These are phyloP conservation scores for Papilio helenus DNA, from an alignment of 1,140 invertebrate genomes.

Conservation along the genomic window DNA sequence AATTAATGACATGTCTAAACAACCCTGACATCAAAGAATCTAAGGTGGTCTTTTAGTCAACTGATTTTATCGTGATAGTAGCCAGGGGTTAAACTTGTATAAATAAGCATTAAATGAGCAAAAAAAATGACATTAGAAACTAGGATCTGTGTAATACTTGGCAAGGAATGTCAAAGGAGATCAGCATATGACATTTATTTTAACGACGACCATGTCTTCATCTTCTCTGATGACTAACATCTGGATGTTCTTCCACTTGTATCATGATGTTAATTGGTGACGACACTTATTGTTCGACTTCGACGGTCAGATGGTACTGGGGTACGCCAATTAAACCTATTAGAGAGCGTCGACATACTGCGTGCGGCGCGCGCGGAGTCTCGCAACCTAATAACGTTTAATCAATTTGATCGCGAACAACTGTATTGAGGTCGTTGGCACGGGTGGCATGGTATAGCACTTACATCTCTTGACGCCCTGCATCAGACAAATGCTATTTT, in stretches of 20 bases:
- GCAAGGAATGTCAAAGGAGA: no score
- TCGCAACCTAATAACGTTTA: constrained; percentile 69
- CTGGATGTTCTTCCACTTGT: background rate
- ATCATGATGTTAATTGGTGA: constrained; percentile 1
- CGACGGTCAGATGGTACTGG: constrained; percentile 5
- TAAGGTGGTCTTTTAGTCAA: background rate
- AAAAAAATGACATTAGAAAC: no score
- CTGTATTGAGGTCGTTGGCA: constrained; percentile 64
- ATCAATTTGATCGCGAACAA: constrained; percentile 69
- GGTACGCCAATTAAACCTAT: constrained; percentile 65
- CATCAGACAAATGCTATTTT: background rate
- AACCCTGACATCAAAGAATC: background rate
- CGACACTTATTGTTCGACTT: constrained; percentile 22
- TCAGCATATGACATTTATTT: background rate
- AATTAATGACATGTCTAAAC: background rate
- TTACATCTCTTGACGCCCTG: background rate
- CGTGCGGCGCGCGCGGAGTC: constrained; percentile 52
- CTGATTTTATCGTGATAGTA: background rate
- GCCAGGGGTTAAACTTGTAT: background rate
- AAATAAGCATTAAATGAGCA: no score
- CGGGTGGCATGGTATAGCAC: constrained; percentile 9
- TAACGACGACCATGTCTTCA: background rate
- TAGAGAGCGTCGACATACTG: constrained; percentile 63
- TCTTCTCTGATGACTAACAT: background rate
- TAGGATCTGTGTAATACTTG: no score